These are phyloP conservation scores for Heliconius congener DNA, from an alignment of 1,140 invertebrate species.

Conservation along the genomic window DNA sequence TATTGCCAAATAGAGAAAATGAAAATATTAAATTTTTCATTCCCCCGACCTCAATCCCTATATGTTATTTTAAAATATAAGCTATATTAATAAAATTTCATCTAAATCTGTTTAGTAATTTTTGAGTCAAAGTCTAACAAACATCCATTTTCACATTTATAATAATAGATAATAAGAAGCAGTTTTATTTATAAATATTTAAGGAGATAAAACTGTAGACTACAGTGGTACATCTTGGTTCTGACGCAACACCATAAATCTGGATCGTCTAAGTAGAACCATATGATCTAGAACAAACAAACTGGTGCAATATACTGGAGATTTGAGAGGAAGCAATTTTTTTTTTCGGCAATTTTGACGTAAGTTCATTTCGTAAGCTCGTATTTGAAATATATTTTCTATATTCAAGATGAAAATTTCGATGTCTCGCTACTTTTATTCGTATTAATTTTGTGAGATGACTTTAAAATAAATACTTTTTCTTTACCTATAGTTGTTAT, in stretches of 20 bases:
- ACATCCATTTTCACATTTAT: too few species aligned
- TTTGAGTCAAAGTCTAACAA: too few species aligned
- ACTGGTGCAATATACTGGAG: conserved; percentile 7
- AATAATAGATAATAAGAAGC: too few species aligned
- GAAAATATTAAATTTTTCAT: too few species aligned
- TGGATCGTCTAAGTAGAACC: neutral
- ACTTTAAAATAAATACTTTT: too few species aligned
- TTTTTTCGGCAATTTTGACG: neutral
- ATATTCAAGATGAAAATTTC: too few species aligned
- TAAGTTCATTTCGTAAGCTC: neutral
- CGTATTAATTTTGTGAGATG: neutral
- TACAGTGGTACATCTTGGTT: neutral
- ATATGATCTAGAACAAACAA: conserved; percentile 14
- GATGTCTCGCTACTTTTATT: neutral
- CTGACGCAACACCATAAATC: conserved; percentile 10
- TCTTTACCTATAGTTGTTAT: too few species aligned
- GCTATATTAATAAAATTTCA: too few species aligned
- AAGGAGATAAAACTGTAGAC: neutral
- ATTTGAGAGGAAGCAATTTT: neutral
- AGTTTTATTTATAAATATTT: neutral
- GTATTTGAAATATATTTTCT: neutral
- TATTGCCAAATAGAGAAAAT: too few species aligned
- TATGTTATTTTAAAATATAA: too few species aligned
- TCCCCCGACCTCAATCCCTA: too few species aligned
- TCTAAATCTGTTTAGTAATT: too few species aligned